Base-by-base conservation (phyloP, 2,797 vertebrate species). In the Tragelaphus oryx region DNA sequence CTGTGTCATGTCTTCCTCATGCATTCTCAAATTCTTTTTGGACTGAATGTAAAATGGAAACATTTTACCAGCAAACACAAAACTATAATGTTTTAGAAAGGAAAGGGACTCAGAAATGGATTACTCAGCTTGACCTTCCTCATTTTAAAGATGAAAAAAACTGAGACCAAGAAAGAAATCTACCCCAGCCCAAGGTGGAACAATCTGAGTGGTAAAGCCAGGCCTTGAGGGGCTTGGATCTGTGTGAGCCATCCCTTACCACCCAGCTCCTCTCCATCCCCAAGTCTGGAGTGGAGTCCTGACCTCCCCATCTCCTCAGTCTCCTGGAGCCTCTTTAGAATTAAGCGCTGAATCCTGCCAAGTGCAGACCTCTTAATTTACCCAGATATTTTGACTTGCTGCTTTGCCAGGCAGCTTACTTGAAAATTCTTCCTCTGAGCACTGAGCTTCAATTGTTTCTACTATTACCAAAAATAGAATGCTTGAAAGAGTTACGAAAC, bases 61-160 rank as follows among this genome's bases (percentile, higher is more conserved):
- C 16, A 57, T 44, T 89, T 80, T 60, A 92, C 59, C 91, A 83
- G 54, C 30, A 81, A 93, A 94, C 44, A 82, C 8, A 71, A 88
- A 93, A 59, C 28, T 20, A 22, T 65, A 65, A 54, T 10, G 44
- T 48, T 59, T 76, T 37, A 87, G 52, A 89, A 84, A 6, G 28
- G 5, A 24, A 65, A 91, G 22, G 62, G 41, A 30, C 57, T 94
- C 55, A 71, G 68, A 76, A 89, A 76, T 14, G 41, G 12, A 91
- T 86, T 76, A 46, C 52, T 18, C 48, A 24, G 33, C 2, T 84
- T n/a, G 37, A 55, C 4, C 4, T 14, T 28, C 54, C 13, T 80
- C 18, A 44, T 87, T 96, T 96, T 84, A 94, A 80, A 93, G 62
- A 91, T 54, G 9, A 62, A 89, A 75, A 75, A 93, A 83, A 60